Evolutionary conservation across 2,113 vertebrate species (phyloP).

Genomic region (Nicator chloris): DNA sequence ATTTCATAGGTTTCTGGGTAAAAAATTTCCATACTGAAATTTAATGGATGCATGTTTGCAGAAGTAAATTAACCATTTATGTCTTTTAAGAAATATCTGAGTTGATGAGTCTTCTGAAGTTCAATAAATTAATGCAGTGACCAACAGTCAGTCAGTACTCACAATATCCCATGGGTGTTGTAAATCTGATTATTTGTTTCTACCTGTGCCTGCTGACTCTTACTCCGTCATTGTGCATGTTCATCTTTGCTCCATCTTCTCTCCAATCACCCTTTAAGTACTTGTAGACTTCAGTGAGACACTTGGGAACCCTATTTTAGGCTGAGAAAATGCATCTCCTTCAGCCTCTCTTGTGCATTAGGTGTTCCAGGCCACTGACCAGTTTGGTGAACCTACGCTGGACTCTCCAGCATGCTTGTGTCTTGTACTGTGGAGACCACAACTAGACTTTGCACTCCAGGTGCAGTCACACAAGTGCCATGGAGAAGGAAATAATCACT

Average conservation of each 20-base stretch:
- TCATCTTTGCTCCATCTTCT: neutral
- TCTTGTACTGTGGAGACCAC: neutral
- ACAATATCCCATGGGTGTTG: neutral
- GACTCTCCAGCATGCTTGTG: neutral
- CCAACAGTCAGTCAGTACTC: neutral
- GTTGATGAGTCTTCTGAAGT: neutral
- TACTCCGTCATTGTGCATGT: neutral
- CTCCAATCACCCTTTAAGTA: neutral
- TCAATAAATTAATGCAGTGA: neutral
- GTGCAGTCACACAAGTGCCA: neutral
- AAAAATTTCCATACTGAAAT: neutral
- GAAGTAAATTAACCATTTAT: neutral
- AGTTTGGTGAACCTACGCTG: neutral
- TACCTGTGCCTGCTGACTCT: neutral
- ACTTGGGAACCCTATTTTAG: neutral
- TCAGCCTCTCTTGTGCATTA: neutral
- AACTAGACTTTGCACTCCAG: neutral
- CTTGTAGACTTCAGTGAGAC: neutral
- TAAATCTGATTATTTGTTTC: neutral
- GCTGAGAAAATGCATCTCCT: neutral
- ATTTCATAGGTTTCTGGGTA: neutral
- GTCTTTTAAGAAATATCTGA: neutral
- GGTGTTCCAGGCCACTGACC: neutral
- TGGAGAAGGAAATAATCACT: neutral
- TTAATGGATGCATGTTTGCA: neutral